phyloP scores from a whole-genome alignment of 2,888 invertebrate species.

The Allacma fusca region DNA sequence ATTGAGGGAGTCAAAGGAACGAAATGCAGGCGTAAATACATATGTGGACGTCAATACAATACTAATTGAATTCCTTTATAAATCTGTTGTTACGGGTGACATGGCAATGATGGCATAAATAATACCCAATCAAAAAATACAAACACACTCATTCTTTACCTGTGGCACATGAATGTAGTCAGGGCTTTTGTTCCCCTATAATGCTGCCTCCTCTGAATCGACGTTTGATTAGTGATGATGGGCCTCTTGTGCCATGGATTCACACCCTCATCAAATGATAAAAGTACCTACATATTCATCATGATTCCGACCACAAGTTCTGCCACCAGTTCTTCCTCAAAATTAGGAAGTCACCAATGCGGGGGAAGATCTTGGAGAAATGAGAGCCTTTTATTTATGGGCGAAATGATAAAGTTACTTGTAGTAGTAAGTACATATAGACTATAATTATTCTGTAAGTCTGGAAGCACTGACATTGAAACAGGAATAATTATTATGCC shows the following conservation, averaged over 20 bases:
- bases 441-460: too few species aligned
- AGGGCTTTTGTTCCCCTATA: not conserved
- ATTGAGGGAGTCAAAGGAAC: conserved; percentile 2
- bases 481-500: too few species aligned
- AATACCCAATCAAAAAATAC: conserved; percentile 39
- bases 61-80: conserved; percentile 37
- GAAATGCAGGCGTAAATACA: not conserved
- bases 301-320: not conserved
- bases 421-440: too few species aligned
- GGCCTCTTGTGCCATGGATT: conserved; percentile 6
- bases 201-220: conserved; percentile 14
- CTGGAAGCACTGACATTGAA: too few species aligned
- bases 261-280: not conserved
- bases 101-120: conserved; percentile 35
- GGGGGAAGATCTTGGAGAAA: too few species aligned
- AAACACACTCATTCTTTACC: conserved; percentile 18
- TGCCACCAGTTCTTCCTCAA: too few species aligned
- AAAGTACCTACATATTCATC: not conserved
- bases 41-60: conserved; percentile 36
- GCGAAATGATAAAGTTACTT: too few species aligned
- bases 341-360: too few species aligned
- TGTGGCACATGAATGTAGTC: not conserved
- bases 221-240: conserved; percentile 26
- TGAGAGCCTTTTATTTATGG: too few species aligned
- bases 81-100: conserved; percentile 37